Evolutionary conservation across 2,113 vertebrate species (phyloP), one percentile per base, ranked within the genome.

Genomic region (Laterallus jamaicensis): DNA sequence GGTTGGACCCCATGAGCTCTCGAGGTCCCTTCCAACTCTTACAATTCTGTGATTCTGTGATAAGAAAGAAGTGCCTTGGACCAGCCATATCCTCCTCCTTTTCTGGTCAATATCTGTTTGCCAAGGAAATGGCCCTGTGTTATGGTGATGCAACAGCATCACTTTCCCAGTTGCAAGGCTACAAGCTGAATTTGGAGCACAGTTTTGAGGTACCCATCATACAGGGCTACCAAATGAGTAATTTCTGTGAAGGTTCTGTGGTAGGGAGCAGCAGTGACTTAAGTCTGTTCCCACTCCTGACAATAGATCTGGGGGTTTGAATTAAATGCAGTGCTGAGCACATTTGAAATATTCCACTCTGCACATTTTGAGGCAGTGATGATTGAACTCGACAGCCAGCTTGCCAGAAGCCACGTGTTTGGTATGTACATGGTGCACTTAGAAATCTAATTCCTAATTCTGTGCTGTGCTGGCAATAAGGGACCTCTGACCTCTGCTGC

Each of bases 401-500:
- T 42, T 21, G 76, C 47, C 91, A 78, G 88, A 10, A 91, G 76
- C 85, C 17, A 7, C 1, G 2, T 82, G 83, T 35, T 82, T 40
- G 86, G 49, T 32, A 14, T 32, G 73, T 77, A 17, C 52, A 1
- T 1, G 37, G 68, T 0, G 3, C 58, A 9, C 60, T 25, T 29
- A 55, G 82, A 21, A 24, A 26, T 58, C 71, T 8, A 10, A 73
- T 47, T 88, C 56, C 58, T 64, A 56, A 4, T 77, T 47, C 86
- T 75, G 83, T 16, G 77, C 88, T 47, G 42, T 9, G 60, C 77
- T 64, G 66, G 81, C 90, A 86, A 64, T 5, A 70, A 66, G 94
- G 90, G 55, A 71, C 24, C 87, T 73, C 21, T 92, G 86, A 60
- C 90, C 85, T 59, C 37, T 50, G 6, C 67, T 83, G 71, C 88